Percentiles rank a stretch among this genome's conserved stretches.
Evolutionary conservation across 2,888 invertebrate genomes (phyloP).

Genomic region (Dryococelus australis): DNA sequence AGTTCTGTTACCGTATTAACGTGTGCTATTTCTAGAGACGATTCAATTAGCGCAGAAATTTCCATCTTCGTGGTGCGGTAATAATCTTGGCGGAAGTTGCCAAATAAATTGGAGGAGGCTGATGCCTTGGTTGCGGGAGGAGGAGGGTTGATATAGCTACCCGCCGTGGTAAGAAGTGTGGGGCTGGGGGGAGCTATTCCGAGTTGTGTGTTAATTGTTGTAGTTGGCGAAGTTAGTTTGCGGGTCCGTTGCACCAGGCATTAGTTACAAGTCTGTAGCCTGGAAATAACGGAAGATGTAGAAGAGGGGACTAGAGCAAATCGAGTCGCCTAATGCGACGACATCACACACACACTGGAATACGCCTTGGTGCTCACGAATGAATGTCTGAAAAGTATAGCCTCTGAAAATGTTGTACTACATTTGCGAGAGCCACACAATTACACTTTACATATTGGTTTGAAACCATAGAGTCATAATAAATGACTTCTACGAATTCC

Average conservation of each 20-base stretch:
- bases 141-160: neutral
- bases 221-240: neutral
- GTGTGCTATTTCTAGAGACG: neutral
- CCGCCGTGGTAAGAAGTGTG: neutral
- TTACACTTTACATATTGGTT: no score
- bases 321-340: neutral
- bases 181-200: neutral
- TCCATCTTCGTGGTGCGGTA: constrained; percentile 1
- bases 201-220: neutral
- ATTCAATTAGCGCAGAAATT: neutral
- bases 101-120: neutral
- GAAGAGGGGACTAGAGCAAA: neutral
- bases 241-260: neutral
- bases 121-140: neutral
- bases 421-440: no score
- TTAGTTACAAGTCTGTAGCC: constrained; percentile 7
- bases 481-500: no score
- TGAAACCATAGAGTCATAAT: no score
- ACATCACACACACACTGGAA: neutral
- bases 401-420: no score
- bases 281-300: neutral
- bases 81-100: constrained; percentile 6
- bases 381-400: no score
- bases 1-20: neutral
- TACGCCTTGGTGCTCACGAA: neutral